These are phyloP conservation scores for Baronia brevicornis DNA, from an alignment of 2,888 invertebrate genomes.

Conservation along the genomic window DNA sequence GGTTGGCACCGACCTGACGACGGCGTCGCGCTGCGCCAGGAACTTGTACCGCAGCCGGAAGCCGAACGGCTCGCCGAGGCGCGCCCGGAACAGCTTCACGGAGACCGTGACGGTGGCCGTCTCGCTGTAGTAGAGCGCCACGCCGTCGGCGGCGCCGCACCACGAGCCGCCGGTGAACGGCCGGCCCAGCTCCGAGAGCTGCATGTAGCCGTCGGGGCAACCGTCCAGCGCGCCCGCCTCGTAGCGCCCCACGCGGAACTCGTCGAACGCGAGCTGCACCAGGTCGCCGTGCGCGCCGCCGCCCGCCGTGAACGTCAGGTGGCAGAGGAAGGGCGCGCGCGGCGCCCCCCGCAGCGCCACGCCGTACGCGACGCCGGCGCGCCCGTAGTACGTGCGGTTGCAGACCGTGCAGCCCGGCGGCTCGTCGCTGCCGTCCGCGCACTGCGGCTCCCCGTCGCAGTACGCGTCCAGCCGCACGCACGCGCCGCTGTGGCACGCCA, in stretches of 20 bases:
- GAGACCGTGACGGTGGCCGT: conserved; percentile 92
- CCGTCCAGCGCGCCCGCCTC: conserved; percentile 83
- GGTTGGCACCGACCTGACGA: conserved; percentile 74
- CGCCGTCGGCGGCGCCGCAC: conserved; percentile 89
- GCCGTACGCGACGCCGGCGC: conserved; percentile 87
- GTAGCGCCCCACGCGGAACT: conserved; percentile 90
- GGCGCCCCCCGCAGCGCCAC: conserved; percentile 84
- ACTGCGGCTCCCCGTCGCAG: conserved; percentile 90
- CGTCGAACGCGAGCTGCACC: conserved; percentile 91
- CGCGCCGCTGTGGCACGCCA: conserved; percentile 71
- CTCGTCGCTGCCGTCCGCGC: conserved; percentile 90
- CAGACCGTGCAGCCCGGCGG: conserved; percentile 88
- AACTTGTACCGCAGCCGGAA: conserved; percentile 88
- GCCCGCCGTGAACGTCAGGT: conserved; percentile 93
- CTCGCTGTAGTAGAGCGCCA: conserved; percentile 91
- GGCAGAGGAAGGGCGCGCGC: conserved; percentile 90
- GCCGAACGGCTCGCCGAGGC: conserved; percentile 84
- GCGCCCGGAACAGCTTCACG: conserved; percentile 84
- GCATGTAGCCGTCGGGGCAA: conserved; percentile 92
- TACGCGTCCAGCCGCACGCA: conserved; percentile 90
- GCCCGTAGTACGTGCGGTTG: conserved; percentile 94
- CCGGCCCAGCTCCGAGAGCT: conserved; percentile 88
- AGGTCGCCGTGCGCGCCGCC: conserved; percentile 92
- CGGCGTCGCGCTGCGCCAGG: conserved; percentile 85
- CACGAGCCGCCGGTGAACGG: conserved; percentile 93